These are phyloP conservation scores for Rostratula benghalensis DNA, from an alignment of 2,113 vertebrate species.

Conservation along the genomic window DNA sequence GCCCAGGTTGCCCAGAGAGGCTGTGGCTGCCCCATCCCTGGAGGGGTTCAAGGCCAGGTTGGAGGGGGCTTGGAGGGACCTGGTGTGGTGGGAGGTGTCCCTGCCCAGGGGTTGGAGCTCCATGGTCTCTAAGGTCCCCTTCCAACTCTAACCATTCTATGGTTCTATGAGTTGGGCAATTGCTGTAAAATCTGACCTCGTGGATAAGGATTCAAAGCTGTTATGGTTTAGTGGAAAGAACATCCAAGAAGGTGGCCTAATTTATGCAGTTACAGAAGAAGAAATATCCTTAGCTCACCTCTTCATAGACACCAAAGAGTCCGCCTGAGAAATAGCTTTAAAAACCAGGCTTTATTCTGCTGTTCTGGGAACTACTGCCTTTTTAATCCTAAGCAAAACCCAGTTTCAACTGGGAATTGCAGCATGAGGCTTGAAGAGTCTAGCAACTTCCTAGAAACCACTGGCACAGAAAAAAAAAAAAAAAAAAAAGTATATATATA, in stretches of 20 bases:
- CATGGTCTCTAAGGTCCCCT: too few species aligned
- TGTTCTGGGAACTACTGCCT: not conserved
- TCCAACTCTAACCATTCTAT: too few species aligned
- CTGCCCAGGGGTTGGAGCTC: too few species aligned
- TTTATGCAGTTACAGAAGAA: not conserved
- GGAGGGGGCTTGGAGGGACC: too few species aligned
- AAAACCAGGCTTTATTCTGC: not conserved
- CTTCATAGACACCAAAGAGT: not conserved
- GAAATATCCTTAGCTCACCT: not conserved
- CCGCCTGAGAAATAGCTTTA: not conserved
- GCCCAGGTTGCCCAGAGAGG: too few species aligned
- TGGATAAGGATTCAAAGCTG: not conserved
- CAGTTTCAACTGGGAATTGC: not conserved
- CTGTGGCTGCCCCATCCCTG: too few species aligned
- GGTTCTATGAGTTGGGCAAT: too few species aligned
- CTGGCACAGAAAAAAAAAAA: not conserved
- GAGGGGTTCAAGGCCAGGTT: too few species aligned
- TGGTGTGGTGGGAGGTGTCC: too few species aligned
- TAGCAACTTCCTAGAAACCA: not conserved
- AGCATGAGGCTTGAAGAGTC: not conserved
- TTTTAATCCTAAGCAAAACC: not conserved
- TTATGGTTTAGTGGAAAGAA: not conserved
- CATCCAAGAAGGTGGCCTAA: not conserved
- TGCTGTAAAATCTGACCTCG: not conserved
- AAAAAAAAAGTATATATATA: too few species aligned